Percentiles rank a stretch among this genome's conserved stretches.
These are phyloP conservation scores for Anguilla anguilla DNA, from an alignment of 2,797 vertebrate genomes.

Conservation along the genomic window DNA sequence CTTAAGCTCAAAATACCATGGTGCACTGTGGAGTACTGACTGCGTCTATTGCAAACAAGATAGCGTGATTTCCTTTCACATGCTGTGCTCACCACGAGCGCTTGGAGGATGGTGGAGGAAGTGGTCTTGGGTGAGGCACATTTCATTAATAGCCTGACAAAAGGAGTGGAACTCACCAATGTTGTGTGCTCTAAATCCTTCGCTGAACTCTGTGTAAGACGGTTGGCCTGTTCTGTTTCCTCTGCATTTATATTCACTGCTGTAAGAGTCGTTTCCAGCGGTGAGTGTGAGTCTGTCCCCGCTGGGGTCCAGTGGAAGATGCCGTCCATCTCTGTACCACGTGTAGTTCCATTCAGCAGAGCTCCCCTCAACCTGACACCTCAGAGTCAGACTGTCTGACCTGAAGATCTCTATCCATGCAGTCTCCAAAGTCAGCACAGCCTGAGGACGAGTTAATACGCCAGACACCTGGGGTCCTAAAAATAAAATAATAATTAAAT, in stretches of 20 bases:
- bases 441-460: conserved; percentile 58
- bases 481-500: background rate
- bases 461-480: background rate
- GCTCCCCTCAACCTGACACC: conserved; percentile 55
- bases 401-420: conserved; percentile 69
- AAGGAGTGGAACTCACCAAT: too few species aligned
- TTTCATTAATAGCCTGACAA: too few species aligned
- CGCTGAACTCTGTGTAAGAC: conserved; percentile 51
- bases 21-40: too few species aligned
- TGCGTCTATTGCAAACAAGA: too few species aligned
- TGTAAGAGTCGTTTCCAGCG: conserved; percentile 54
- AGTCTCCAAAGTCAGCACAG: conserved; percentile 60
- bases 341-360: conserved; percentile 62
- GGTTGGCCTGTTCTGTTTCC: conserved; percentile 53
- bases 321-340: conserved; percentile 52
- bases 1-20: too few species aligned
- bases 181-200: conserved; percentile 29
- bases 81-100: too few species aligned
- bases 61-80: too few species aligned
- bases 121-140: too few species aligned
- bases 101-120: too few species aligned
- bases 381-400: conserved; percentile 63
- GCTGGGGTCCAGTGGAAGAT: accelerated
- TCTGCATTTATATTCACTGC: conserved; percentile 62
- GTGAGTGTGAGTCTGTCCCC: conserved; percentile 45